Evolutionary conservation across 2,113 vertebrate genomes (phyloP), one percentile per base, ranked within the genome.

Genomic region (Heterotis niloticus): DNA sequence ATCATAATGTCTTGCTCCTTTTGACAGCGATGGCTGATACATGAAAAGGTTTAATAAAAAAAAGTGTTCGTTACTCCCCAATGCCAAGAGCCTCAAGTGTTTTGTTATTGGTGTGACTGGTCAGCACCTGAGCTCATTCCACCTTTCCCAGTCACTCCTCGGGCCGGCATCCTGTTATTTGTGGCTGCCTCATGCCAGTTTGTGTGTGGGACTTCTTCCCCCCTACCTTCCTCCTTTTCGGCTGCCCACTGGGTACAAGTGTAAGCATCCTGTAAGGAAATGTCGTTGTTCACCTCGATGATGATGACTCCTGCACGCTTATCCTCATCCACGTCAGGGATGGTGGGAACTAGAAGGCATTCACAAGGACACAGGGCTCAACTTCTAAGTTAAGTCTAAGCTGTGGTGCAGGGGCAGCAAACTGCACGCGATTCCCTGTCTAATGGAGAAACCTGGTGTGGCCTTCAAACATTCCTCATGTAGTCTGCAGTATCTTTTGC

Each of bases 221-320:
- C 9, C 11, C 57, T 5, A 24, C 11, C 18, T 75, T 64, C 11
- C 18, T 75, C 34, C 26, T 84, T 80, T 90, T 89, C 83, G 87
- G 86, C 80, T 81, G 83, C 83, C 23, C 76, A 85, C 81, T 74
- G 86, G 85, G 88, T 82, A 87, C 78, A 84, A 84, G 82, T 86
- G 84, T 82, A 60, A 82, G 86, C 84, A 89, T 93, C 90, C 92
- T 92, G 90, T 24, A 80, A 89, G 91, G 89, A 92, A 91, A 80
- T 78, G 80, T 76, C 79, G 81, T 87, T 85, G 80, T 79, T 86
- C 76, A 82, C 72, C 80, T 78, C 24, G 81, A 85, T 76, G 84
- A 85, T 76, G 84, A 62, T 83, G 82, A 80, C 81, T 87, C 81
- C 83, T 29, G 57, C 54, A 69, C 26, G 12, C 44, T 67, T 29